Percentiles rank a stretch among this genome's conserved stretches.
Conservation (phyloP, 2,888 invertebrate species). For the Anagyrus pseudococci region DNA sequence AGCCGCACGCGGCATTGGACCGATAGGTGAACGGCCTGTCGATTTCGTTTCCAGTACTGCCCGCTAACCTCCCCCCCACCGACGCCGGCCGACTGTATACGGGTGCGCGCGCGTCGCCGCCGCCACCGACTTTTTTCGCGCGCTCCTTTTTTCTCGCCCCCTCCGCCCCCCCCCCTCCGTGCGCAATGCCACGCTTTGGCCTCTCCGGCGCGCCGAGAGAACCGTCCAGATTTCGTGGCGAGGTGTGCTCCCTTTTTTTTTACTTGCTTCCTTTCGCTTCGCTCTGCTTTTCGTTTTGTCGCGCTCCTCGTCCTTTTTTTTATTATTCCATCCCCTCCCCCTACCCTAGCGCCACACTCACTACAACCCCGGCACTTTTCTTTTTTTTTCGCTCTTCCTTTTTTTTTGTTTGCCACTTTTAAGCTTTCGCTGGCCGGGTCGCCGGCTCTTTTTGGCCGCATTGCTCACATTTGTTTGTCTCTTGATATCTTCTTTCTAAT, state of each 20-base stretch:
- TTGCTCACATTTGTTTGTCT: constrained; percentile 31
- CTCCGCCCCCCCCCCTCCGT: constrained; percentile 5
- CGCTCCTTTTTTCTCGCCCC: constrained; percentile 41
- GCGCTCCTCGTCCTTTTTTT: neutral
- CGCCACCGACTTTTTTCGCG: constrained; percentile 46
- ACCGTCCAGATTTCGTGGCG: constrained; percentile 46
- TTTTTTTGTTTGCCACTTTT: constrained; percentile 25
- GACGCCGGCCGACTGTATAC: no score
- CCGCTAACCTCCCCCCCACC: constrained; percentile 30
- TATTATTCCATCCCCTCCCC: neutral
- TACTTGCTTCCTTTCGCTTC: constrained; percentile 25
- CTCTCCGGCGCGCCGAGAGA: no score
- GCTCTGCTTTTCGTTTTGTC: no score
- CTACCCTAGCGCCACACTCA: no score
- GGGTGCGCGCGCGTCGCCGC: constrained; percentile 37
- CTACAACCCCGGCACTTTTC: no score
- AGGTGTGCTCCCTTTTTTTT: constrained; percentile 41
- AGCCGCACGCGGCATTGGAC: constrained; percentile 49
- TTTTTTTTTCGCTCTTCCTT: neutral
- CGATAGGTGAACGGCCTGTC: constrained; percentile 60
- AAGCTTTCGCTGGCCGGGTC: constrained; percentile 21
- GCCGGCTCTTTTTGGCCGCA: constrained; percentile 32
- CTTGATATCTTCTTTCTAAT: constrained; percentile 21
- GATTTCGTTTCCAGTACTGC: constrained; percentile 54
- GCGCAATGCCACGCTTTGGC: no score